Evolutionary conservation across 2,797 vertebrate species (phyloP).

Genomic region (Acanthiza pusilla): DNA sequence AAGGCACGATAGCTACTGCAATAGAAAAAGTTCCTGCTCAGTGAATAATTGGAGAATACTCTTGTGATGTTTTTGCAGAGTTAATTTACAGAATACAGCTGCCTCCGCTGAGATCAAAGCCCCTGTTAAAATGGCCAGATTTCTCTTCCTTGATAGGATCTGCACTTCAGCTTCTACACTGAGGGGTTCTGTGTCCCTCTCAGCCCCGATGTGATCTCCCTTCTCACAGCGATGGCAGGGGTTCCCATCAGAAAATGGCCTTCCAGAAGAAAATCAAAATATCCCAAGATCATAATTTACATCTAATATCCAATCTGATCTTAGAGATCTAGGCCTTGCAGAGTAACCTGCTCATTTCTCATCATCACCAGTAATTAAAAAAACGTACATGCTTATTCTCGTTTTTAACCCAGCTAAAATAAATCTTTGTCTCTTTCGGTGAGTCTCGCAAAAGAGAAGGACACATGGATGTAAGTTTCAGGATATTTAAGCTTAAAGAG

Average conservation of each 20-base stretch:
- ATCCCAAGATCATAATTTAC: background rate
- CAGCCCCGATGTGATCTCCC: background rate
- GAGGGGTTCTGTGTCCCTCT: background rate
- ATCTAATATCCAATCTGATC: background rate
- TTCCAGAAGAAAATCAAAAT: background rate
- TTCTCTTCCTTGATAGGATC: background rate
- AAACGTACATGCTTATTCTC: background rate
- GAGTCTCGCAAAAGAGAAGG: background rate
- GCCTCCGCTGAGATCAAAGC: background rate
- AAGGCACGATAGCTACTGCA: background rate
- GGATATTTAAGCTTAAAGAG: background rate
- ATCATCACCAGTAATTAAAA: background rate
- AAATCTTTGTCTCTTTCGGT: background rate
- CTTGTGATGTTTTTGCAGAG: background rate
- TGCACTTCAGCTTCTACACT: background rate
- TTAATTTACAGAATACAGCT: background rate
- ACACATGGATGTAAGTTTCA: background rate
- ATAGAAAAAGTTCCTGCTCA: background rate
- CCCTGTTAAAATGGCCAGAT: background rate
- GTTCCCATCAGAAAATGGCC: background rate
- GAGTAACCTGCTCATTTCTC: background rate
- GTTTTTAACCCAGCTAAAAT: background rate
- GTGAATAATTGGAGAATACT: background rate
- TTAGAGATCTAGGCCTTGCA: background rate
- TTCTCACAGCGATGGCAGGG: fast-evolving